Base-by-base conservation (phyloP, 2,888 invertebrate genomes). In the Rhyacophila evoluta region DNA sequence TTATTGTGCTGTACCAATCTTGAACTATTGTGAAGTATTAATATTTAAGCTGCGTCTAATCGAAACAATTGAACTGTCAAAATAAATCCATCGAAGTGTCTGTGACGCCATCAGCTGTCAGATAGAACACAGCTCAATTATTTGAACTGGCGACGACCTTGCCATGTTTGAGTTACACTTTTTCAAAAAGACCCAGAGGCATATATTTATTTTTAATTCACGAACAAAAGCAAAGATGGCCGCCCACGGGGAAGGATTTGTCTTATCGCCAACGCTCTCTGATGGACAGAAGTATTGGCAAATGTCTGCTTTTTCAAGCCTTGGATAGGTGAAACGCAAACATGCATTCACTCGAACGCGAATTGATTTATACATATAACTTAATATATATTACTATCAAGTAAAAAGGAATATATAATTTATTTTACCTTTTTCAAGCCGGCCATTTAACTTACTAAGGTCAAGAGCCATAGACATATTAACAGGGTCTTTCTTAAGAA, bases 221-320 rank as follows among this genome's bases (percentile, higher is more conserved):
- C 29, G 69, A 69, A 69, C 69, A 69, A 68, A 67, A 68, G 68
- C n/a, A 68, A 69, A 69, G 33, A 69, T 69, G 69, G 69, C 10
- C 69, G 69, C 69, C 69, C 69, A 69, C 69, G n/a, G n/a, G 3
- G 12, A 29, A 28, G 29, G 69, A 69, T 69, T 33, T 69, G 69
- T 69, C 29, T 29, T 25, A 33, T 10, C 69, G 29, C 69, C 69
- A 33, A 69, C 69, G 69, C 69, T 8, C 8, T 55, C 19, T 55
- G 55, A 55, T 25, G 19, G 25, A 1, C 55, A 55, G 25, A 25
- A 55, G 25, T 55, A 25, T 55, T 19, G 19, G 25, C 8, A 25
- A 1, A 55, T 55, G 19, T 55, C 6, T 15, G 6, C 15, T 25
- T 25, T 55, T 55, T 55, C 19, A 55, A 55, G 55, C 55, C 55